phyloP scores from a whole-genome alignment of 2,113 vertebrate genomes.

The Spea bombifrons region DNA sequence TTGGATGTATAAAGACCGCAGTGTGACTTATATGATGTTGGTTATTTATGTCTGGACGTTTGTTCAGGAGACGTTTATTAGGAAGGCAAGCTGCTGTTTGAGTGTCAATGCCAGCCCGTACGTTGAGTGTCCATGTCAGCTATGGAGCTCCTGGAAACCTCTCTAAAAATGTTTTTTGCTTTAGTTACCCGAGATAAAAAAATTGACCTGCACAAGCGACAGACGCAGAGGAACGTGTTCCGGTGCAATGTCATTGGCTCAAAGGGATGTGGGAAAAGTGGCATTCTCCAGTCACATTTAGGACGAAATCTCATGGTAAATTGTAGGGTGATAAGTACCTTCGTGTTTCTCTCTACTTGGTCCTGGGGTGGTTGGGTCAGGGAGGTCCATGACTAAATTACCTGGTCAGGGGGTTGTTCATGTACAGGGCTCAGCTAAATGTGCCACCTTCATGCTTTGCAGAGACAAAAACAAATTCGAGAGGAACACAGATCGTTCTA shows the following conservation, averaged over 20 bases:
- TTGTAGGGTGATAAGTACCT: background rate
- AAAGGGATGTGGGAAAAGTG: slow-evolving; percentile 83
- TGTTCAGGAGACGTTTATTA: too few relatives aligned
- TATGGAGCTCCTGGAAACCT: too few relatives aligned
- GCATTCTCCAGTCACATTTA: slow-evolving; percentile 89
- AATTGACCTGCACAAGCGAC: slow-evolving; percentile 97
- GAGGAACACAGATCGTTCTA: slow-evolving; percentile 94
- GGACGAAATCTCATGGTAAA: slow-evolving; percentile 85
- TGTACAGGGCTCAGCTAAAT: background rate
- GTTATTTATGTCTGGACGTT: too few relatives aligned
- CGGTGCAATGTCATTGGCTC: slow-evolving; percentile 89
- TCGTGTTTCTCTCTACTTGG: background rate
- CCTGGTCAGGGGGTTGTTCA: background rate
- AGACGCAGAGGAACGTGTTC: slow-evolving; percentile 96
- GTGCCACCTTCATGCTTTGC: slow-evolving; percentile 52
- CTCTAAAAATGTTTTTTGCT: slow-evolving; percentile 18
- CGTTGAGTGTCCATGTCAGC: too few relatives aligned
- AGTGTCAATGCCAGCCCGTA: too few relatives aligned
- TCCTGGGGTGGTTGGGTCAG: too few relatives aligned
- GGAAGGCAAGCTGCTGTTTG: too few relatives aligned
- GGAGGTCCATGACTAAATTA: too few relatives aligned
- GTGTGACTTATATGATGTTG: too few relatives aligned
- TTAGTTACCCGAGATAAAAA: slow-evolving; percentile 95
- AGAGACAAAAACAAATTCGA: slow-evolving; percentile 76
- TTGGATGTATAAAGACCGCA: too few relatives aligned